Conservation (phyloP, 2,888 invertebrate species). For the Hirtodrosophila histrioides region DNA sequence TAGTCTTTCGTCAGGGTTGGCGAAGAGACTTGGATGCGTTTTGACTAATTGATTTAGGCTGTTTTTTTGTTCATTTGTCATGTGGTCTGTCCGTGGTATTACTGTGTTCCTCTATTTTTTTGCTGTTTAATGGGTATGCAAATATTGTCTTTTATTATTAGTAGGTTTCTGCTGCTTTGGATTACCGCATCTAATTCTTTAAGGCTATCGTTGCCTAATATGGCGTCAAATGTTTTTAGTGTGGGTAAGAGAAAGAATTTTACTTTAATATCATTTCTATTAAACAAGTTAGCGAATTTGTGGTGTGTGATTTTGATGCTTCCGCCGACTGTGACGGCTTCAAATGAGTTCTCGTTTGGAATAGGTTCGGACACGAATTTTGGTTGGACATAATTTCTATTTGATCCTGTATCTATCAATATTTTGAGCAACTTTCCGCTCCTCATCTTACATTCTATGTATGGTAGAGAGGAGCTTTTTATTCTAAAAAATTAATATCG, state of each 20-base stretch:
- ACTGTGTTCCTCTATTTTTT: too few relatives aligned
- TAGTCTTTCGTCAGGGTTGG: conserved; percentile 26
- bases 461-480: too few relatives aligned
- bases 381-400: not conserved
- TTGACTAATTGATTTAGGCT: not conserved
- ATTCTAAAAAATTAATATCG: too few relatives aligned
- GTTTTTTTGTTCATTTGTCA: too few relatives aligned
- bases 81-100: too few relatives aligned
- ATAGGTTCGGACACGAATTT: not conserved
- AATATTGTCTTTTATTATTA: not conserved
- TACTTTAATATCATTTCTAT: not conserved
- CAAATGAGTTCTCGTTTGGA: conserved; percentile 1
- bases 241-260: not conserved
- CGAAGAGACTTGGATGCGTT: conserved; percentile 27
- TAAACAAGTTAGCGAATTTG: not conserved
- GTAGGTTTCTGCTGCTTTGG: not conserved
- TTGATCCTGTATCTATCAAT: conserved; percentile 1
- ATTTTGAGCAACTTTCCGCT: not conserved
- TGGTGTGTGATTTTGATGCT: not conserved
- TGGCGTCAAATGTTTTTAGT: too few relatives aligned
- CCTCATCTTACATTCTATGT: too few relatives aligned
- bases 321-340: not conserved
- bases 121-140: too few relatives aligned
- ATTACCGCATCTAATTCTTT: too few relatives aligned
- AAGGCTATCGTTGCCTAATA: too few relatives aligned